Evolutionary conservation across 1,140 invertebrate species (phyloP).

Genomic region (Holotrichia oblita): DNA sequence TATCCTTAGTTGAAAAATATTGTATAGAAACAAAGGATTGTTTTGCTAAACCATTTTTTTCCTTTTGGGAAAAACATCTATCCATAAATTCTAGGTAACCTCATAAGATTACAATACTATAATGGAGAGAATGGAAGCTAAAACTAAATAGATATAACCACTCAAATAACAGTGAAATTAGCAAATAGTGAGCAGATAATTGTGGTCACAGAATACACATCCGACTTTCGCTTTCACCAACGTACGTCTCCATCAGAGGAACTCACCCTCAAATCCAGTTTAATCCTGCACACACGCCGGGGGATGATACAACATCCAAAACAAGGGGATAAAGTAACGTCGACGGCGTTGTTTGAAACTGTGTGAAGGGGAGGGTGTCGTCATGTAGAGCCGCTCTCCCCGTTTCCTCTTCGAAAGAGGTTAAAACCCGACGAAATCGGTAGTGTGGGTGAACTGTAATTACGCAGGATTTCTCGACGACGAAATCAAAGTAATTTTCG

Average conservation of each 20-base stretch:
- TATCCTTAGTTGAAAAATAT: no score
- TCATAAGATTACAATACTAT: no score
- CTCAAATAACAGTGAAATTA: no score
- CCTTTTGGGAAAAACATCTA: no score
- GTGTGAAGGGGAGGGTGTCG: neutral
- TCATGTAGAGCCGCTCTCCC: no score
- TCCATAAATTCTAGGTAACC: no score
- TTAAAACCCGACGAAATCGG: neutral
- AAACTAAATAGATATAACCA: no score
- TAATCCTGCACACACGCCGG: neutral
- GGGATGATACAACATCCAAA: neutral
- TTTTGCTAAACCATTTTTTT: no score
- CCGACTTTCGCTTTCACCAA: neutral
- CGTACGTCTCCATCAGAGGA: neutral
- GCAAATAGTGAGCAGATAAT: no score
- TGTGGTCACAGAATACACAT: neutral
- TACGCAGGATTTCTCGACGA: neutral
- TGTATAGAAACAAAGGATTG: no score
- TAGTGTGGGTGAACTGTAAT: neutral
- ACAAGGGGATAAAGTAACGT: neutral
- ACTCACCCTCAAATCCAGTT: neutral
- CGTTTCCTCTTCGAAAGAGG: neutral
- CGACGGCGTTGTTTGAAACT: neutral
- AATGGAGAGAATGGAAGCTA: no score
- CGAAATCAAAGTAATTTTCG: constrained; percentile 16